These are phyloP conservation scores for honey bee (Apis mellifera) DNA, from an alignment of 1,140 invertebrate genomes.

Conservation along the genomic window Amel_HAv3.1 CM009946.2:2357001-2357500, in stretches of 20 bases:
- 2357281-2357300: too few species aligned
- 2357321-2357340: background rate
- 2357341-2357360: slow-evolving; percentile 13
- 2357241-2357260: too few species aligned
- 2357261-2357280: too few species aligned
- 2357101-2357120: slow-evolving; percentile 46
- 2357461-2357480: slow-evolving; percentile 18
- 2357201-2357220: too few species aligned
- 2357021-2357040: slow-evolving; percentile 67
- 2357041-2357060: slow-evolving; percentile 42
- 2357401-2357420: background rate
- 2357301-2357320: too few species aligned
- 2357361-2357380: background rate
- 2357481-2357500: background rate
- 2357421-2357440: slow-evolving; percentile 16
- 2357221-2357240: too few species aligned
- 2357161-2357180: background rate
- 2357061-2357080: background rate
- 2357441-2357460: background rate
- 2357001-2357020: slow-evolving; percentile 61
- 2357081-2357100: background rate
- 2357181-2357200: too few species aligned
- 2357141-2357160: slow-evolving; percentile 62
- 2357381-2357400: too few species aligned
- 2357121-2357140: slow-evolving; percentile 52